Conservation (phyloP, 2,797 vertebrate genomes). For the Microctenopoma lineatum region DNA sequence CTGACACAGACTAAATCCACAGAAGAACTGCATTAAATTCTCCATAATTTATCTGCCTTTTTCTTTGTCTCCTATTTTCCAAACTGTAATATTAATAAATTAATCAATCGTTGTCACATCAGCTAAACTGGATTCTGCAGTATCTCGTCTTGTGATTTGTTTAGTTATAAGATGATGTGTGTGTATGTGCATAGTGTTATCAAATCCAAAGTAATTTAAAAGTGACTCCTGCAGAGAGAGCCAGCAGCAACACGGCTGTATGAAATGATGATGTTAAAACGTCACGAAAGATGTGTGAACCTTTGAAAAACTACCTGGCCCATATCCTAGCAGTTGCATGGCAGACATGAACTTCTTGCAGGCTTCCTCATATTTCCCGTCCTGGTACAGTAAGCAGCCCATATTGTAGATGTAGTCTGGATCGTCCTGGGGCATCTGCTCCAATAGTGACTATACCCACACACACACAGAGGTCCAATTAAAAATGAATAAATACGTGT, state of each 20-base stretch:
- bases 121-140: too few relatives aligned
- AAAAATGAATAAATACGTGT: neutral
- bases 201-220: neutral
- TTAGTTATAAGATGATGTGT: neutral
- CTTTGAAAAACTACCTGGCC: slow-evolving; percentile 82
- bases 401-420: slow-evolving; percentile 89
- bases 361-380: slow-evolving; percentile 91
- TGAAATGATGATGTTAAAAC: neutral
- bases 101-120: too few relatives aligned
- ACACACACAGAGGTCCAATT: slow-evolving; percentile 2
- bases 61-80: too few relatives aligned
- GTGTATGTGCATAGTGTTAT: neutral
- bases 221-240: neutral
- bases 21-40: too few relatives aligned
- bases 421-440: slow-evolving; percentile 88
- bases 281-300: neutral
- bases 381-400: slow-evolving; percentile 93
- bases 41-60: too few relatives aligned
- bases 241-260: neutral
- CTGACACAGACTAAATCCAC: too few relatives aligned
- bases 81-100: too few relatives aligned
- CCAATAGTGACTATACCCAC: slow-evolving; percentile 86
- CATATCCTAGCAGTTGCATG: slow-evolving; percentile 90
- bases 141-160: neutral
- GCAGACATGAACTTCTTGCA: slow-evolving; percentile 88